Conservation (phyloP, 2,113 vertebrate species). For the Cyanoderma ruficeps region DNA sequence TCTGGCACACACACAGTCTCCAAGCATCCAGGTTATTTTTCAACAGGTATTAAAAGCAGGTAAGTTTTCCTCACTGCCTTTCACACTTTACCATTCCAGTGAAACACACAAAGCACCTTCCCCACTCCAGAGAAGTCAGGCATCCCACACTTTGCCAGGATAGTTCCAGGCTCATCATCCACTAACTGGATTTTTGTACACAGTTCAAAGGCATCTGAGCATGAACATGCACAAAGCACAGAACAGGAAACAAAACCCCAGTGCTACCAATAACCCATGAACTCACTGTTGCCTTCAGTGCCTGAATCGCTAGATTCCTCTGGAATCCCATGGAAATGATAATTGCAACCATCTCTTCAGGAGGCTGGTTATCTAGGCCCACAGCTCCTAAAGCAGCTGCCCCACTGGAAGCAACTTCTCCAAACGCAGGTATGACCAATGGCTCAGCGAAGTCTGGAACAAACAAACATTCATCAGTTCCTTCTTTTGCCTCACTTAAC, state of each 20-base stretch:
- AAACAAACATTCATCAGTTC: conserved; percentile 4
- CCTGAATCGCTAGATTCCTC: conserved; percentile 84
- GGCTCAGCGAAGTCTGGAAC: conserved; percentile 94
- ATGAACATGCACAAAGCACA: not conserved
- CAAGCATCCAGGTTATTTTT: not conserved
- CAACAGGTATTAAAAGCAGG: not conserved
- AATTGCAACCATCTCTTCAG: conserved; percentile 93
- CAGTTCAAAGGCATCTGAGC: not conserved
- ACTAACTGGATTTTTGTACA: not conserved
- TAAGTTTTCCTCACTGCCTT: not conserved
- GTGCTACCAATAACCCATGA: not conserved
- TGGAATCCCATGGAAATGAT: conserved; percentile 98
- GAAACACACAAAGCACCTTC: not conserved
- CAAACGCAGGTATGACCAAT: conserved; percentile 80
- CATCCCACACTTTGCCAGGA: not conserved
- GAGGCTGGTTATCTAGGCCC: conserved; percentile 84
- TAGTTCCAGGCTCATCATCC: not conserved
- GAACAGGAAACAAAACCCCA: not conserved
- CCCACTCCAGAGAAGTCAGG: not conserved
- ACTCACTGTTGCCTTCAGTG: conserved; percentile 89
- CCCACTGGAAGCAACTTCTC: conserved; percentile 77
- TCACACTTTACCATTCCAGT: not conserved
- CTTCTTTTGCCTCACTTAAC: not conserved
- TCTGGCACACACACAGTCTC: not conserved
- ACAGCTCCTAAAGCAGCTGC: conserved; percentile 70